phyloP scores from a whole-genome alignment of 2,797 vertebrate species.

The Melanotaenia trifasciata region DNA sequence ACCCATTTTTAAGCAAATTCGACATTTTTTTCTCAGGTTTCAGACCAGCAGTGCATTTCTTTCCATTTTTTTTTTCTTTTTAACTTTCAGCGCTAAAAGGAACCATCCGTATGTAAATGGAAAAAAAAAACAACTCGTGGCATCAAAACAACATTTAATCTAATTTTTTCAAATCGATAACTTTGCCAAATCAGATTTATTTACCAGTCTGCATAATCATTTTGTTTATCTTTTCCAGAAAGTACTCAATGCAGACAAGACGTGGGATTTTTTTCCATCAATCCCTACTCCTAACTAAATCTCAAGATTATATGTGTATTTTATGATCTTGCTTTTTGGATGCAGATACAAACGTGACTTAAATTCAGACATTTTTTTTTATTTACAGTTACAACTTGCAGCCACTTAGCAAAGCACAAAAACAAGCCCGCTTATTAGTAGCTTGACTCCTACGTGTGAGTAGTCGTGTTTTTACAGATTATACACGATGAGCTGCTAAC shows the following conservation, averaged over 20 bases:
- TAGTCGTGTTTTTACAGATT: background rate
- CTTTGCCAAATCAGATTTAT: background rate
- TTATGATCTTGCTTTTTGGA: no score
- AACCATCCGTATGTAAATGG: no score
- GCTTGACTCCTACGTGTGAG: background rate
- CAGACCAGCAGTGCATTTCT: background rate
- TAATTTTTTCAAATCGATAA: background rate
- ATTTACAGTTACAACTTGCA: background rate
- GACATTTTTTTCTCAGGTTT: background rate
- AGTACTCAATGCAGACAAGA: background rate
- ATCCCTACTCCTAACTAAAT: background rate
- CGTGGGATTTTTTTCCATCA: background rate
- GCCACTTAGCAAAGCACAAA: background rate
- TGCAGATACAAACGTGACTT: background rate
- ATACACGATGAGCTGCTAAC: background rate
- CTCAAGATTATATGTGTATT: background rate
- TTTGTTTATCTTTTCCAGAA: background rate
- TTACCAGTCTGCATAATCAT: background rate
- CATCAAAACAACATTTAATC: background rate
- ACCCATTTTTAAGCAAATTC: no score
- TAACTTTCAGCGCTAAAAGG: background rate
- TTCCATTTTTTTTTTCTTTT: rapidly evolving
- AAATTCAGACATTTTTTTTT: no score
- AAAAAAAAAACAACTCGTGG: background rate
- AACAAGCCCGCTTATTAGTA: background rate